Evolutionary conservation across 2,797 vertebrate genomes (phyloP).

Genomic region (Diplodus sargus): DNA sequence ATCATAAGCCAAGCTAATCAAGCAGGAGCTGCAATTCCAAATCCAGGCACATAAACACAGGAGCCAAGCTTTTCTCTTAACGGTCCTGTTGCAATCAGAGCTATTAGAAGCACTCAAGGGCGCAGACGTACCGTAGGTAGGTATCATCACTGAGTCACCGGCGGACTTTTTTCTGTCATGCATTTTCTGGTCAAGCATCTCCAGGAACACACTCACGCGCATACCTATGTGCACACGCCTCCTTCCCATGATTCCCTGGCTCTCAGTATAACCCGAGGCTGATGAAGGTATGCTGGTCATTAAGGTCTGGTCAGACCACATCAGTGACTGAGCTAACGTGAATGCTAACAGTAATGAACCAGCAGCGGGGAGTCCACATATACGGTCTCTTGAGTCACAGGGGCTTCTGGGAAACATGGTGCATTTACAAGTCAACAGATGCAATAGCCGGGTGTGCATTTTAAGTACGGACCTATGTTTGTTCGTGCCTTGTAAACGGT

Average conservation of each 20-base stretch:
- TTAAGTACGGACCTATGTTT: constrained; percentile 65
- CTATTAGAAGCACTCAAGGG: constrained; percentile 36
- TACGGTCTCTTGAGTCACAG: constrained; percentile 76
- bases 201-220: constrained; percentile 38
- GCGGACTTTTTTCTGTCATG: constrained; percentile 48
- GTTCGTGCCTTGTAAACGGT: constrained; percentile 73
- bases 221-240: constrained; percentile 31
- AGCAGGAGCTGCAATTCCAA: constrained; percentile 54
- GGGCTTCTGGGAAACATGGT: constrained; percentile 80
- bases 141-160: constrained; percentile 60
- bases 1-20: constrained; percentile 49
- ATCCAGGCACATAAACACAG: constrained; percentile 49
- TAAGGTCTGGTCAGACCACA: constrained; percentile 75
- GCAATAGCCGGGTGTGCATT: constrained; percentile 62
- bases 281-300: constrained; percentile 73
- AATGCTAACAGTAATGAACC: constrained; percentile 77
- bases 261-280: constrained; percentile 52
- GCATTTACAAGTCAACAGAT: constrained; percentile 82
- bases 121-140: constrained; percentile 21
- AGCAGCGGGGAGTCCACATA: constrained; percentile 71
- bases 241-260: constrained; percentile 43
- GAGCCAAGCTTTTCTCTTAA: constrained; percentile 37
- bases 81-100: constrained; percentile 52
- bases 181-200: constrained; percentile 40
- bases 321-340: constrained; percentile 74